Evolutionary conservation across 1,140 invertebrate genomes (phyloP).

Genomic region (Leptinotarsa texana): DNA sequence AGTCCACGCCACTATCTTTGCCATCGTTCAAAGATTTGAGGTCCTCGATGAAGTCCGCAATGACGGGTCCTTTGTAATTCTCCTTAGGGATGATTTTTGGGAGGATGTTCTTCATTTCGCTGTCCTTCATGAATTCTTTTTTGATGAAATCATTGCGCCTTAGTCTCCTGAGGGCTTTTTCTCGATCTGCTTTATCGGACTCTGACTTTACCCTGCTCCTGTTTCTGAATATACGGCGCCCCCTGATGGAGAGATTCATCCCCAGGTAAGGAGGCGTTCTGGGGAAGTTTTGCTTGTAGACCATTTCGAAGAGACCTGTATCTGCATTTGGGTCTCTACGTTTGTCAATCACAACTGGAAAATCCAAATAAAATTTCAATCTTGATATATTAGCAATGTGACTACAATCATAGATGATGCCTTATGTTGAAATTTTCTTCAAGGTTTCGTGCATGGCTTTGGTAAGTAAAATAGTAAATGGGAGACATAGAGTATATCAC

Average conservation of each 20-base stretch:
- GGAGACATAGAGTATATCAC: no score
- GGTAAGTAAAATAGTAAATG: no score
- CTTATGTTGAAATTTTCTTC: no score
- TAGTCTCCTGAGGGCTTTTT: constrained; percentile 33
- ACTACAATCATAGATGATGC: no score
- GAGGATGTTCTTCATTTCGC: constrained; percentile 27
- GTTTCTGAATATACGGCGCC: constrained; percentile 54
- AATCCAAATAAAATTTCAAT: background rate
- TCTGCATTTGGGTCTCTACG: constrained; percentile 76
- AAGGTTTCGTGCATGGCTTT: no score
- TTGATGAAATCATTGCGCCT: constrained; percentile 42
- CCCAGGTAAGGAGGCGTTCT: constrained; percentile 84
- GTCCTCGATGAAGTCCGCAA: constrained; percentile 62
- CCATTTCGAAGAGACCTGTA: constrained; percentile 84
- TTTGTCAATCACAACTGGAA: constrained; percentile 85
- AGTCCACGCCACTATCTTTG: constrained; percentile 38
- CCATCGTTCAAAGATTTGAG: constrained; percentile 38
- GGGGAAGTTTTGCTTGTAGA: constrained; percentile 74
- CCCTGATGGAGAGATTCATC: constrained; percentile 74
- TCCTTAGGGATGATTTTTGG: constrained; percentile 36
- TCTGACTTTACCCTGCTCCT: constrained; percentile 32
- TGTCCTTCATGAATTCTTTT: constrained; percentile 30
- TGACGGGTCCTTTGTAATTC: constrained; percentile 59
- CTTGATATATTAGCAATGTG: no score
- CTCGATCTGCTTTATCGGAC: constrained; percentile 32